Evolutionary conservation across 2,888 invertebrate genomes (phyloP).

Genomic region (Resseliella maxima): DNA sequence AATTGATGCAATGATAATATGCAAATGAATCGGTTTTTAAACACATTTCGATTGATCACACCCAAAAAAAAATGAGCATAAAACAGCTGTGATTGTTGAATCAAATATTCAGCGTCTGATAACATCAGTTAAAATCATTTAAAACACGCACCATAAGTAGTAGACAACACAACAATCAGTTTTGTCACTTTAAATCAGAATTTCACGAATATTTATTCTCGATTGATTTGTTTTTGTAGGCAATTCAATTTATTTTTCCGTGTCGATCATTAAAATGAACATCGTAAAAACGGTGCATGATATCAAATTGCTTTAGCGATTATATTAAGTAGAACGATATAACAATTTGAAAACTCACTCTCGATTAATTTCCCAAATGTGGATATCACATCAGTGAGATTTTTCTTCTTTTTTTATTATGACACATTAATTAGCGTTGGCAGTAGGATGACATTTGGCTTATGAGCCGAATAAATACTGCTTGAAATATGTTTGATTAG

Average conservation of each 20-base stretch:
- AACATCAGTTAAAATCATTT: not conserved
- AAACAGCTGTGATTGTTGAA: not conserved
- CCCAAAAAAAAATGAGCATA: conserved; percentile 18
- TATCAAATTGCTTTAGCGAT: not conserved
- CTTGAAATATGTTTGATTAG: not conserved
- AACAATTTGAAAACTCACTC: not conserved
- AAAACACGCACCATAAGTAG: not conserved
- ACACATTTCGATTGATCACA: conserved; percentile 10
- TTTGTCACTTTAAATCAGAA: not conserved
- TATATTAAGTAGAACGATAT: not conserved
- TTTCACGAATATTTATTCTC: not conserved
- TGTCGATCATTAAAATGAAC: not conserved
- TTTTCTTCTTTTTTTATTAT: not conserved
- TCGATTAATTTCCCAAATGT: not conserved
- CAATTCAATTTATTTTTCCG: not conserved
- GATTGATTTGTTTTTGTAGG: conserved; percentile 8
- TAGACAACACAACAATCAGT: not conserved
- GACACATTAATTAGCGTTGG: conserved; percentile 39
- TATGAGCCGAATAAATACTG: not conserved
- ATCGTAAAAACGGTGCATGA: not conserved
- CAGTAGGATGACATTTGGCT: conserved; percentile 21
- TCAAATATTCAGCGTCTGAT: not conserved
- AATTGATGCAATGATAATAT: conserved; percentile 33
- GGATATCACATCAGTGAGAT: not conserved
- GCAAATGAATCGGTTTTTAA: conserved; percentile 20